A percentile compares a stretch with the other conserved stretches of the same genome.
These are phyloP conservation scores for Pampus argenteus DNA, from an alignment of 2,797 vertebrate species.

Conservation along the genomic window DNA sequence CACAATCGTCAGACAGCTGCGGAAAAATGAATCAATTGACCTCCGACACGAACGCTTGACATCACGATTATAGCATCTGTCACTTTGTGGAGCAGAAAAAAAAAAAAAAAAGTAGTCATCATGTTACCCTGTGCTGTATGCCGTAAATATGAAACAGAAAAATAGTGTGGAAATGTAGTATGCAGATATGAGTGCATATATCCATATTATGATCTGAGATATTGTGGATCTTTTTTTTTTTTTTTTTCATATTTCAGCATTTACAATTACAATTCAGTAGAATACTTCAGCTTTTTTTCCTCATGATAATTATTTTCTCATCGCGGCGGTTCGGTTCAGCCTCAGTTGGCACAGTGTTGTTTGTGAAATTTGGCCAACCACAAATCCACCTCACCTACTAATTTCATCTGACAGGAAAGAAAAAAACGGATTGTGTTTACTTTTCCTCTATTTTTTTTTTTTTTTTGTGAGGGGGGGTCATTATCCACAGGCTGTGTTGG, in stretches of 20 bases:
- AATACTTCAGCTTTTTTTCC: slow-evolving; percentile 5
- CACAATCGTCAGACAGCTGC: slow-evolving; percentile 67
- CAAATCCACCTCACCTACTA: slow-evolving; percentile 30
- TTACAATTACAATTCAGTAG: slow-evolving; percentile 13
- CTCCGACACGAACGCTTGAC: slow-evolving; percentile 71
- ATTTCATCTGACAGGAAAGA: slow-evolving; percentile 41
- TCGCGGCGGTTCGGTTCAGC: slow-evolving; percentile 36
- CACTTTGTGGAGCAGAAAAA: slow-evolving; percentile 31
- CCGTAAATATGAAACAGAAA: slow-evolving; percentile 43
- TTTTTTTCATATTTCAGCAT: slow-evolving; percentile 17
- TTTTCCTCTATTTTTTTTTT: slow-evolving; percentile 13
- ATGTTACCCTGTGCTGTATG: slow-evolving; percentile 55
- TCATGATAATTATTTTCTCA: slow-evolving; percentile 11
- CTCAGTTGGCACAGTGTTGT: slow-evolving; percentile 36
- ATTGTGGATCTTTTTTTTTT: slow-evolving; percentile 20
- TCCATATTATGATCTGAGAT: slow-evolving; percentile 31
- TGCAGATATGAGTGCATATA: slow-evolving; percentile 38
- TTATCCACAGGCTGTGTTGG: slow-evolving; percentile 36
- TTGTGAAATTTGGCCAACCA: slow-evolving; percentile 33
- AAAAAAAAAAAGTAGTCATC: slow-evolving; percentile 37
- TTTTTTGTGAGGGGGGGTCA: neutral
- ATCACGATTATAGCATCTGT: slow-evolving; percentile 77
- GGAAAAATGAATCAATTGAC: slow-evolving; percentile 80
- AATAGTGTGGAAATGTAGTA: slow-evolving; percentile 28
- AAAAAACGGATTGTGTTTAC: slow-evolving; percentile 36